Conservation (phyloP, 2,888 invertebrate genomes). For the Andrena fulva region DNA sequence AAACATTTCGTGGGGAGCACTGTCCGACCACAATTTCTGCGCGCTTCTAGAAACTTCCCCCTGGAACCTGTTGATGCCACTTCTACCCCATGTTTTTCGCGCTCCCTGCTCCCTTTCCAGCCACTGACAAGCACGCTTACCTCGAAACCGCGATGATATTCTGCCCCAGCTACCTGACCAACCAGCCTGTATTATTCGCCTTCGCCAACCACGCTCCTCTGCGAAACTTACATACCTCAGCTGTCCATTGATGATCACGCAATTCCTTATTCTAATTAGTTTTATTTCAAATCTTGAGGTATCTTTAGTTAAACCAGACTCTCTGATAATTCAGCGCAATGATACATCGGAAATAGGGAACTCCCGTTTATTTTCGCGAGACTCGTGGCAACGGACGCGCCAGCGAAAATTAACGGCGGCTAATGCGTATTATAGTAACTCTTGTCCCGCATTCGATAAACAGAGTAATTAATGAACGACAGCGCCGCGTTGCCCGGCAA, state of each 20-base stretch:
- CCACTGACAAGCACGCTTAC: conserved; percentile 1
- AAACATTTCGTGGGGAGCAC: conserved; percentile 33
- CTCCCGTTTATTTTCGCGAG: background rate
- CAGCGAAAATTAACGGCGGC: background rate
- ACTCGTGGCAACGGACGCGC: background rate
- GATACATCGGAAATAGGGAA: too few relatives aligned
- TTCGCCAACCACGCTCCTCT: background rate
- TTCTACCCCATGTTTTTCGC: conserved; percentile 41
- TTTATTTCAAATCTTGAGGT: too few relatives aligned
- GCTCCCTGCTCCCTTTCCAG: background rate
- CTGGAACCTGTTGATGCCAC: conserved; percentile 54
- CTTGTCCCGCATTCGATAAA: conserved; percentile 9
- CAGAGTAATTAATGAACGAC: conserved; percentile 11
- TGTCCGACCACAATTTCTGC: conserved; percentile 39
- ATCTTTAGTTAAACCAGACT: too few relatives aligned
- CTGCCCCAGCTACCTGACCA: background rate
- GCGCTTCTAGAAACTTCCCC: conserved; percentile 31
- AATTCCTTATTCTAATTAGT: too few relatives aligned
- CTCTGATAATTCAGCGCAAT: background rate
- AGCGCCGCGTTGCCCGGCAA: background rate
- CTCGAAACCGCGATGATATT: conserved; percentile 11
- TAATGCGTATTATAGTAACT: background rate
- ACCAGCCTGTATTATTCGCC: background rate
- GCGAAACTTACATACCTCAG: background rate
- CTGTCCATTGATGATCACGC: too few relatives aligned